Evolutionary conservation across 1,140 invertebrate species (phyloP), one percentile per base, ranked within the genome.

Genomic region (Bursaphelenchus mucronatus): DNA sequence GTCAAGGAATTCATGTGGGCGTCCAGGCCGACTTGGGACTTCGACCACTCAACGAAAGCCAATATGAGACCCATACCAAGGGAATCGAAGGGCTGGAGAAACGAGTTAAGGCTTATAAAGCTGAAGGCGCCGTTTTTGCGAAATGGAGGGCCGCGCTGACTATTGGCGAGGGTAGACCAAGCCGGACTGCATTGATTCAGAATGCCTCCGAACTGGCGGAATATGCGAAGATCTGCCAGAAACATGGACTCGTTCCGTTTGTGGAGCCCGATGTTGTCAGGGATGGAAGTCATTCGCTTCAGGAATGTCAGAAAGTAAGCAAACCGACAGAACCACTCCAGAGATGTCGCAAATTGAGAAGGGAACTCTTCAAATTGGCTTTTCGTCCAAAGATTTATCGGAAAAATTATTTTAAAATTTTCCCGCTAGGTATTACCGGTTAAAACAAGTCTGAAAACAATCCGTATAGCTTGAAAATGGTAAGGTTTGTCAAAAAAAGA

Each of bases 131-230:
- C 80, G 89, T 94, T 71, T 98, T 97, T 82, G 93, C 94, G 75
- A 97, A 97, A 80, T 98, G 94, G 94, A 87, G 94, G 75, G 94
- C 90, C 82, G 92, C 96, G 0, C 84, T 97, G 53, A 97, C 95
- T 83, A 96, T 98, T 78, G 88, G 87, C 57, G 87, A 89, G 70
- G 87, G 90, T 81, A 92, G 89, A 0, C 93, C 94, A 0, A 90
- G 91, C 92, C 96, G 68, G 70, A 91, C 56, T 93, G 96, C 30
- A 5, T 30, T 30, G 30, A 30, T 30, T 30, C 30, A 30, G 77
- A 95, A 94, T 76, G 92, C 91, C 7, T 92, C 94, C 80, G 91
- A 95, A 0, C 83, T 97, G 56, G 94, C 94, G 13, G 88, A 93
- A 67, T 97, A 96, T 82, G 94, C 94, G 15, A 89, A 89, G 52